These are phyloP conservation scores for Sebastes reedi DNA, from an alignment of 2,797 vertebrate species.

Conservation along the genomic window DNA sequence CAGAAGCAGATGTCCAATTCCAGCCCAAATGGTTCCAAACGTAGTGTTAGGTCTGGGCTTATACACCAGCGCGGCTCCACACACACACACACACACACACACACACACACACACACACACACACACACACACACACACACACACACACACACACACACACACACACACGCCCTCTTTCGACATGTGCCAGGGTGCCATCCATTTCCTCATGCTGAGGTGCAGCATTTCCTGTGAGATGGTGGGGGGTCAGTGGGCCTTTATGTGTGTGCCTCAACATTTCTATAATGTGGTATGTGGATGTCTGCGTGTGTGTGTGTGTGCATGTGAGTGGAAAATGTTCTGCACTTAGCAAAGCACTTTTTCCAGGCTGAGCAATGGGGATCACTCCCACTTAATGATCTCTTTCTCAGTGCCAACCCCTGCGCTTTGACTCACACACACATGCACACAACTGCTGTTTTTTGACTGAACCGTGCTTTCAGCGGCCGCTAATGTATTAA, in stretches of 20 bases:
- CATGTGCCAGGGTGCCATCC: slow-evolving; percentile 91
- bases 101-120: slow-evolving; percentile 20
- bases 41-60: slow-evolving; percentile 79
- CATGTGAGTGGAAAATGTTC: slow-evolving; percentile 71
- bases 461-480: slow-evolving; percentile 29
- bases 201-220: slow-evolving; percentile 87
- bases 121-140: slow-evolving; percentile 21
- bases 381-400: slow-evolving; percentile 82
- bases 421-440: slow-evolving; percentile 48
- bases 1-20: slow-evolving; percentile 88
- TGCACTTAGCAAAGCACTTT: slow-evolving; percentile 69
- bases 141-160: slow-evolving; percentile 18
- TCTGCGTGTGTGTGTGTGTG: slow-evolving; percentile 11
- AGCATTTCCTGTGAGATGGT: slow-evolving; percentile 85
- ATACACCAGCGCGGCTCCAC: slow-evolving; percentile 25
- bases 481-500: slow-evolving; percentile 6
- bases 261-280: slow-evolving; percentile 14
- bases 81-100: slow-evolving; percentile 30
- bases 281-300: not conserved
- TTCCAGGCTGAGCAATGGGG: slow-evolving; percentile 73
- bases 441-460: slow-evolving; percentile 30
- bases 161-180: slow-evolving; percentile 79
- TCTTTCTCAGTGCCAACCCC: slow-evolving; percentile 69
- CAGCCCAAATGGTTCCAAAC: slow-evolving; percentile 88
- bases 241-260: slow-evolving; percentile 62